Conservation (phyloP, 2,113 vertebrate genomes). For the Nipponia nippon region DNA sequence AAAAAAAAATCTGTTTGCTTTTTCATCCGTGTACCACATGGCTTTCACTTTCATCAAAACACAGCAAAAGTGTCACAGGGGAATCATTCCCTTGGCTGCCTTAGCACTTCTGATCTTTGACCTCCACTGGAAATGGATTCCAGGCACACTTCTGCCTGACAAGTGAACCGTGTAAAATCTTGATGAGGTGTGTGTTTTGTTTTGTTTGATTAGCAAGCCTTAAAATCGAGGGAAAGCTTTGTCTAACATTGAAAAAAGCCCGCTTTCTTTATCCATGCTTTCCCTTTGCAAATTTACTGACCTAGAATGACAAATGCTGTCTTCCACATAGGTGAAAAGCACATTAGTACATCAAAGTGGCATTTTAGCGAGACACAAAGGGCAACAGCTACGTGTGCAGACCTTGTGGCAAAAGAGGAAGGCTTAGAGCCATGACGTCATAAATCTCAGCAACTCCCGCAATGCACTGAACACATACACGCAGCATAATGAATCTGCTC, state of each 20-base stretch:
- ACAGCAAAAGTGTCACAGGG: conserved; percentile 42
- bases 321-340: background rate
- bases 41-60: conserved; percentile 62
- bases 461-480: background rate
- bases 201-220: conserved; percentile 48
- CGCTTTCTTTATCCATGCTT: background rate
- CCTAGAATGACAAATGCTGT: background rate
- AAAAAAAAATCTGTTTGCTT: background rate
- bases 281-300: conserved; percentile 14
- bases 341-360: background rate
- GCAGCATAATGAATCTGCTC: conserved; percentile 46
- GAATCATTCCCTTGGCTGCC: conserved; percentile 39
- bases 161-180: conserved; percentile 51
- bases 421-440: conserved; percentile 54
- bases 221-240: background rate
- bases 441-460: conserved; percentile 39
- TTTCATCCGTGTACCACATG: conserved; percentile 28
- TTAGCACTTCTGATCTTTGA: conserved; percentile 50
- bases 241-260: background rate
- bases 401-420: conserved; percentile 23
- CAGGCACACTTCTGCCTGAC: conserved; percentile 52
- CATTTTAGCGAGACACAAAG: background rate
- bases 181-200: conserved; percentile 48
- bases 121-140: conserved; percentile 51
- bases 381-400: background rate